These are phyloP conservation scores for Ophion obscuratus DNA, from an alignment of 2,888 invertebrate genomes.

Conservation along the genomic window DNA sequence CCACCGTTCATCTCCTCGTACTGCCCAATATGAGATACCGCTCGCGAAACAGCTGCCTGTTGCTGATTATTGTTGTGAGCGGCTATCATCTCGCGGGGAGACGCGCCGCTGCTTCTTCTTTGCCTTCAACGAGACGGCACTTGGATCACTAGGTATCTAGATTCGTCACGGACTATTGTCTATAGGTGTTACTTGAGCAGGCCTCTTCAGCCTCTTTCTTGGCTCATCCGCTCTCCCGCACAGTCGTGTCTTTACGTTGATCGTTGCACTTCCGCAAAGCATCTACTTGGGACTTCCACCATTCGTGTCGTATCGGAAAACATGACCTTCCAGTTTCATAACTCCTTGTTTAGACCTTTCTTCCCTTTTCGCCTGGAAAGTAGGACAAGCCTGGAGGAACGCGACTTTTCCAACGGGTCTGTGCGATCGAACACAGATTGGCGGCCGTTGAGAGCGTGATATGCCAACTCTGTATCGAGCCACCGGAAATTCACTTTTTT, in stretches of 20 bases:
- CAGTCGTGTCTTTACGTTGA: background rate
- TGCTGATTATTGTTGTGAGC: slow-evolving; percentile 74
- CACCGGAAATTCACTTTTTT: slow-evolving; percentile 22
- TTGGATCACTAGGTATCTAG: no score
- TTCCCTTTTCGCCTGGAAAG: no score
- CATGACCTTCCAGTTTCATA: no score
- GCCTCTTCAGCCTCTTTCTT: no score
- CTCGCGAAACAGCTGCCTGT: slow-evolving; percentile 74
- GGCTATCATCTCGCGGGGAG: slow-evolving; percentile 74
- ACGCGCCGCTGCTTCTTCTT: no score
- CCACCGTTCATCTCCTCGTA: slow-evolving; percentile 72
- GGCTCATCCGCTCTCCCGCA: no score
- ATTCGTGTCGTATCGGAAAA: no score
- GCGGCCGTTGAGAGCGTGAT: slow-evolving; percentile 35
- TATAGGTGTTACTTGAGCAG: no score
- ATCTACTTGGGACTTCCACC: background rate
- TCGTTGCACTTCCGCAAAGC: background rate
- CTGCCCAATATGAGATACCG: slow-evolving; percentile 76
- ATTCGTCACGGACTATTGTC: no score
- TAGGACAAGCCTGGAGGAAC: no score
- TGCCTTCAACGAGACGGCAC: no score
- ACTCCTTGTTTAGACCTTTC: no score
- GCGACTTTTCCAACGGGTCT: background rate
- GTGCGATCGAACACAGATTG: slow-evolving; percentile 3
- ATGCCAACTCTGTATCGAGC: slow-evolving; percentile 29